These are phyloP conservation scores for Microtus ochrogaster DNA, from an alignment of 2,113 vertebrate genomes.

Conservation along the genomic window DNA sequence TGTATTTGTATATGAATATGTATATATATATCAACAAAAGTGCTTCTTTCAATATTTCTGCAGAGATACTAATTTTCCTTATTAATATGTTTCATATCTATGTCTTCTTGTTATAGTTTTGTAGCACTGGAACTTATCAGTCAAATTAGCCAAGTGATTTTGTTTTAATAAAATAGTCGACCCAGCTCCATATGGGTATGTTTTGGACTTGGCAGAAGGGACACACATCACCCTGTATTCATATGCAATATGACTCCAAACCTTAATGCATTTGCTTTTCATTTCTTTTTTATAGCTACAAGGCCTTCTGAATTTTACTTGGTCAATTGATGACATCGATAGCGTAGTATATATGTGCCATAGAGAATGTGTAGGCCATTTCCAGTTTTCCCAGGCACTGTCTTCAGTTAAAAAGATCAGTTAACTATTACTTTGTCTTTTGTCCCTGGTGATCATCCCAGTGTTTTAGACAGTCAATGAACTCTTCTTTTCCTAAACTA, in stretches of 20 bases:
- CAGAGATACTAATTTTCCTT: conserved; percentile 14
- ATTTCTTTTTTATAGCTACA: conserved; percentile 61
- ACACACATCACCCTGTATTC: neutral
- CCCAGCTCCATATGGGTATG: conserved; percentile 42
- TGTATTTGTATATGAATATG: neutral
- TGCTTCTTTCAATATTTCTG: conserved; percentile 37
- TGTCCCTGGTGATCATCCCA: neutral
- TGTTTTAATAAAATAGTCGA: conserved; percentile 47
- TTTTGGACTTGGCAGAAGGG: conserved; percentile 39
- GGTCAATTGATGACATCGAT: conserved; percentile 19
- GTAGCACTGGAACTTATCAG: conserved; percentile 12
- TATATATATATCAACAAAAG: neutral
- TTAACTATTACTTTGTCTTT: neutral
- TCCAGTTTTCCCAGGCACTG: neutral
- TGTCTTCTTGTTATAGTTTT: conserved; percentile 31
- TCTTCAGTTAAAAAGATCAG: neutral
- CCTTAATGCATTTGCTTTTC: conserved; percentile 55
- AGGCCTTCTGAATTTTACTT: conserved; percentile 64
- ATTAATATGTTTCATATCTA: neutral
- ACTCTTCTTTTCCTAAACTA: neutral
- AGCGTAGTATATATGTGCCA: conserved; percentile 10
- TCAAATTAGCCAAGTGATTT: conserved; percentile 40
- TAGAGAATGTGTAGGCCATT: neutral
- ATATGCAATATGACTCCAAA: conserved; percentile 10
- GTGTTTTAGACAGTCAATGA: neutral